phyloP scores from a whole-genome alignment of 2,797 vertebrate genomes.

The Karalla daura region DNA sequence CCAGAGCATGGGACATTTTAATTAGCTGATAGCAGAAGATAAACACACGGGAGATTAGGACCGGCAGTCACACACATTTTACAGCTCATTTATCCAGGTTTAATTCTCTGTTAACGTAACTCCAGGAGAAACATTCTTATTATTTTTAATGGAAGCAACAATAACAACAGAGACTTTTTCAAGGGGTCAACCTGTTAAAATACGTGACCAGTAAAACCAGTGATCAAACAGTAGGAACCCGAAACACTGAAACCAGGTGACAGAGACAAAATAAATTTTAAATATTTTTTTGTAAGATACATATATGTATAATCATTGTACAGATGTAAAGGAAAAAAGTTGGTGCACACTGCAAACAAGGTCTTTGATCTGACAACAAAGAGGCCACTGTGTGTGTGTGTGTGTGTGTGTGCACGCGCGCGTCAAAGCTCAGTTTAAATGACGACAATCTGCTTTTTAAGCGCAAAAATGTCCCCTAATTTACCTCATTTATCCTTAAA shows the following conservation, averaged over 20 bases:
- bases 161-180: neutral
- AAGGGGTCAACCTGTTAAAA: neutral
- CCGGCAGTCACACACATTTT: neutral
- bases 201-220: neutral
- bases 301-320: neutral
- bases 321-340: neutral
- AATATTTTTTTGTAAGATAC: neutral
- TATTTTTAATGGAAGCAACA: neutral
- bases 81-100: neutral
- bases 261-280: too few relatives aligned
- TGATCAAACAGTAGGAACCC: too few relatives aligned
- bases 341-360: neutral
- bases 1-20: conserved; percentile 42
- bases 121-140: neutral
- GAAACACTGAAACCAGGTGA: too few relatives aligned
- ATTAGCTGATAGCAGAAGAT: conserved; percentile 20
- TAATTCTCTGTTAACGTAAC: neutral
- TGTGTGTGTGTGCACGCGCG: conserved; percentile 3
- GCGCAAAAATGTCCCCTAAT: too few relatives aligned
- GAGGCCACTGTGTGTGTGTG: neutral
- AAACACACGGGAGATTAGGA: neutral
- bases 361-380: conserved; percentile 16
- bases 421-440: neutral
- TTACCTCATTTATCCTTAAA: too few relatives aligned
- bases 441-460: neutral